A percentile compares a stretch with the other conserved stretches of the same genome.
phyloP scores from a whole-genome alignment of 2,797 vertebrate genomes.

The Euthynnus affinis region DNA sequence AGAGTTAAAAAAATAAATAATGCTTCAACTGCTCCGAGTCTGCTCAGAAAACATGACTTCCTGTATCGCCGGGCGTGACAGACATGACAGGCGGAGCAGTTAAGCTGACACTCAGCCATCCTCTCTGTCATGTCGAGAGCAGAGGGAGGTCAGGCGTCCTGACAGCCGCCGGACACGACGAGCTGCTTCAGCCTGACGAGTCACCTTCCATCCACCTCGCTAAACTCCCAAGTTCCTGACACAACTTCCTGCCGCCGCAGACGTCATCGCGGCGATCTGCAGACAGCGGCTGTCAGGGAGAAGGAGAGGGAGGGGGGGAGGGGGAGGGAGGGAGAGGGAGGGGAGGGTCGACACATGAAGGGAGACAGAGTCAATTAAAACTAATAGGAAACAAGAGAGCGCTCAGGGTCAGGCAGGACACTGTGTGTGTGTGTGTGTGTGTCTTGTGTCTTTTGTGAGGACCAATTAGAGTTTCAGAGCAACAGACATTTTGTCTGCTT shows the following conservation, averaged over 20 bases:
- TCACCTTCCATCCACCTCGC: constrained; percentile 77
- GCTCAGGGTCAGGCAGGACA: constrained; percentile 50
- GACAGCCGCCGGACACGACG: constrained; percentile 69
- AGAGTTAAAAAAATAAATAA: constrained; percentile 59
- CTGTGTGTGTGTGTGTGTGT: constrained; percentile 33
- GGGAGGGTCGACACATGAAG: constrained; percentile 44
- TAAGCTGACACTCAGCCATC: constrained; percentile 75
- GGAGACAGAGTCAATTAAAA: constrained; percentile 78
- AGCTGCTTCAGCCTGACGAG: constrained; percentile 57
- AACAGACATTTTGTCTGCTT: constrained; percentile 37
- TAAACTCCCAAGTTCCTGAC: constrained; percentile 54
- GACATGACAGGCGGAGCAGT: constrained; percentile 79
- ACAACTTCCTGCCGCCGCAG: constrained; percentile 40
- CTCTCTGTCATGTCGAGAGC: constrained; percentile 73
- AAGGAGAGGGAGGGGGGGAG: background rate
- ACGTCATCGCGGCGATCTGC: constrained; percentile 30
- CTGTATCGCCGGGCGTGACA: constrained; percentile 76
- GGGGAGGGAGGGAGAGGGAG: constrained; percentile 12
- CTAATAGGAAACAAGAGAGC: constrained; percentile 66
- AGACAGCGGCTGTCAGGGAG: constrained; percentile 56
- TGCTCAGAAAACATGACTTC: constrained; percentile 74
- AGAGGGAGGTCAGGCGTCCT: constrained; percentile 73
- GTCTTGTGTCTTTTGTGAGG: constrained; percentile 9
- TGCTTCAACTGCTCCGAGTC: constrained; percentile 35
- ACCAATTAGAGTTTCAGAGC: constrained; percentile 60